Percentiles rank a stretch among this genome's conserved stretches.
Conservation (phyloP, 2,113 vertebrate genomes). For the Chelonoidis abingdonii region DNA sequence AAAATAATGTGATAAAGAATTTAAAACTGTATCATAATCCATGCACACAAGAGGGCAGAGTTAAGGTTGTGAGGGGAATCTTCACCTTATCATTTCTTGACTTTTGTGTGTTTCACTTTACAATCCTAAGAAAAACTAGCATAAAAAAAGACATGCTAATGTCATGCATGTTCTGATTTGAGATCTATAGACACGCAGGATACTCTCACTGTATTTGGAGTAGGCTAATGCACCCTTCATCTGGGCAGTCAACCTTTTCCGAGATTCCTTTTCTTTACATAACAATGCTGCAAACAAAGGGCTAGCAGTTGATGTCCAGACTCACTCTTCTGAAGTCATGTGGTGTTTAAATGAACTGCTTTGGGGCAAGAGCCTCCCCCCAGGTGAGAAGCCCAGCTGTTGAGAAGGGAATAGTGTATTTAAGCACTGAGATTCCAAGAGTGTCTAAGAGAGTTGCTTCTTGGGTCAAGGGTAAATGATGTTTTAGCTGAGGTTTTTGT, state of each 20-base stretch:
- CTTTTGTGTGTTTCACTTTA: constrained; percentile 22
- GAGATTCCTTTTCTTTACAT: background rate
- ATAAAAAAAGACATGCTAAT: constrained; percentile 23
- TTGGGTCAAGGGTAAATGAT: background rate
- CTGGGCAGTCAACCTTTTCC: background rate
- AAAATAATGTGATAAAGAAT: background rate
- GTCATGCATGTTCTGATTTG: constrained; percentile 16
- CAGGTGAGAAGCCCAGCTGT: background rate
- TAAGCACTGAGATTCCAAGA: background rate
- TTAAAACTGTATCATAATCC: background rate
- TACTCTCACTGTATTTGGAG: background rate
- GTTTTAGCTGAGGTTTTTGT: background rate
- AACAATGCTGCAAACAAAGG: background rate
- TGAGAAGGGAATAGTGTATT: background rate
- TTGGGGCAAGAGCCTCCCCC: constrained; percentile 22
- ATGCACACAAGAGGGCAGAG: background rate
- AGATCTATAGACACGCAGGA: background rate
- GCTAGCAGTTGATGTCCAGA: background rate
- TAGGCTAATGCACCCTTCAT: constrained; percentile 40
- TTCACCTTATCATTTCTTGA: background rate
- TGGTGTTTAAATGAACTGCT: background rate
- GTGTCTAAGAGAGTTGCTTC: background rate
- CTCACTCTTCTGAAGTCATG: background rate
- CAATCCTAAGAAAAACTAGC: constrained; percentile 7
- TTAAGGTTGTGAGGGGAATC: background rate